Evolutionary conservation across 1,140 invertebrate genomes (phyloP).

Genomic region (Drosophila mauritiana): DNA sequence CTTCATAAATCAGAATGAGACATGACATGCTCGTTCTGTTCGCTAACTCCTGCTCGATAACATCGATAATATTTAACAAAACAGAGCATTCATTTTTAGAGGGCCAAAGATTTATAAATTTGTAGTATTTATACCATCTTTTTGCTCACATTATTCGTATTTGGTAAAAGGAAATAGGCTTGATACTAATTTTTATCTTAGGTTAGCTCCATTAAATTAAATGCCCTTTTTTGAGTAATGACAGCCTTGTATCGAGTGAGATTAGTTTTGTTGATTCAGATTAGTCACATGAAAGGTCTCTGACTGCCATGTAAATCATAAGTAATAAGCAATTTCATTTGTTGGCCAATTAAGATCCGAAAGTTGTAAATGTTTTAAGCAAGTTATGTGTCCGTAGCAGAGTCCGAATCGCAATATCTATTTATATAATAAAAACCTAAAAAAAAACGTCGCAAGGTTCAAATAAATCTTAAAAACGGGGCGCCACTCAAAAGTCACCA

Average conservation of each 20-base stretch:
- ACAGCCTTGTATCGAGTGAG: conserved; percentile 19
- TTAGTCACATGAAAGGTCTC: conserved; percentile 51
- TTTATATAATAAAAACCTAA: conserved; percentile 75
- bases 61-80: conserved; percentile 2
- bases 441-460: conserved; percentile 17
- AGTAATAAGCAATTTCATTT: conserved; percentile 71
- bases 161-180: not conserved
- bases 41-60: not conserved
- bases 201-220: not conserved
- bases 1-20: not conserved
- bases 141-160: not conserved
- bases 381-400: conserved; percentile 65
- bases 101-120: not conserved
- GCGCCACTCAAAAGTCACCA: conserved; percentile 5
- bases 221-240: not conserved
- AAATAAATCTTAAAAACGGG: conserved; percentile 10
- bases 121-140: not conserved
- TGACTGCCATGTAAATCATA: conserved; percentile 58
- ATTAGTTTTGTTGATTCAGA: conserved; percentile 54
- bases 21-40: not conserved
- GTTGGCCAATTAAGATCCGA: conserved; percentile 68
- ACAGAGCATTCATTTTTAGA: not conserved
- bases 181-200: not conserved
- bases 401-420: conserved; percentile 77
- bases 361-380: conserved; percentile 55